phyloP scores from a whole-genome alignment of 2,888 invertebrate genomes.

The Brachyptera risi region DNA sequence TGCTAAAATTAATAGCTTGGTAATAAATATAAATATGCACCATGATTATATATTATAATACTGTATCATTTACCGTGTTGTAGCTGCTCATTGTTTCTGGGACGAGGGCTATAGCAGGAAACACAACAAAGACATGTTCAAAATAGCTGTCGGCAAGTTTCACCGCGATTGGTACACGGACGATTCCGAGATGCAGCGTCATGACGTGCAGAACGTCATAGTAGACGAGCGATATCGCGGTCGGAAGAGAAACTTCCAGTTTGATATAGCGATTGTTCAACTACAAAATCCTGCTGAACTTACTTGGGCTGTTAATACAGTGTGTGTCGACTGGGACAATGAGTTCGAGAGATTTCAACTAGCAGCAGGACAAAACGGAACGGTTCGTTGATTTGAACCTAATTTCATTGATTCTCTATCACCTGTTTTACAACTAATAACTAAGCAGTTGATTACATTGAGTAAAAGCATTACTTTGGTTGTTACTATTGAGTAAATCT shows the following conservation, averaged over 20 bases:
- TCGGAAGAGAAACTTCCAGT: slow-evolving; percentile 35
- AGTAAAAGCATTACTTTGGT: not conserved
- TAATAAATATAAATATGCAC: no score
- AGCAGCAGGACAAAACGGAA: slow-evolving; percentile 39
- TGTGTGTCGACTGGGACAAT: slow-evolving; percentile 38
- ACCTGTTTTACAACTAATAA: not conserved
- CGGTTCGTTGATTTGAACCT: slow-evolving; percentile 30
- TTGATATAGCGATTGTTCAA: slow-evolving; percentile 37
- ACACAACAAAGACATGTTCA: slow-evolving; percentile 35
- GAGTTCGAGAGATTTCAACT: slow-evolving; percentile 32
- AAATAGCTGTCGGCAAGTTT: slow-evolving; percentile 42
- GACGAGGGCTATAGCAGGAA: slow-evolving; percentile 36
- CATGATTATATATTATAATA: no score
- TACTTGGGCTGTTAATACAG: slow-evolving; percentile 34
- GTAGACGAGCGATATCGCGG: slow-evolving; percentile 35
- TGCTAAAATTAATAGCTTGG: no score
- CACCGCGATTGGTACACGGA: slow-evolving; percentile 41
- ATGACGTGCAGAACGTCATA: slow-evolving; percentile 29
- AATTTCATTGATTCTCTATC: not conserved
- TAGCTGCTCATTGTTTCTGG: slow-evolving; percentile 47
- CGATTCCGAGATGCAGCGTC: slow-evolving; percentile 31
- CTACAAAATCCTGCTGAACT: slow-evolving; percentile 34
- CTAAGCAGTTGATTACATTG: not conserved
- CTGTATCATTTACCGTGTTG: not conserved
- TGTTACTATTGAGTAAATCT: not conserved